Conservation (phyloP, 2,113 vertebrate species). For the Rhinoderma darwinii region DNA sequence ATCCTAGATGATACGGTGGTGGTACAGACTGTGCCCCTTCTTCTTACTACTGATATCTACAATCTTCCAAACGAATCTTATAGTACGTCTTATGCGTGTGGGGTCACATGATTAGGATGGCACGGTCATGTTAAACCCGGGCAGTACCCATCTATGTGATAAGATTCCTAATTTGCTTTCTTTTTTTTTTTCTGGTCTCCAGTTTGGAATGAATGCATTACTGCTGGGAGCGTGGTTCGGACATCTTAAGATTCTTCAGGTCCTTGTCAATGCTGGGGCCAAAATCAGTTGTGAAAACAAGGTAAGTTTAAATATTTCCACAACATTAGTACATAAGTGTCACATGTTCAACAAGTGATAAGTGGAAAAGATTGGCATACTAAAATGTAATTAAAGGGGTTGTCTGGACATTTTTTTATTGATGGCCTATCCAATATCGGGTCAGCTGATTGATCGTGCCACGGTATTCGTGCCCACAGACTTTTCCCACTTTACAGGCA, state of each 20-base stretch:
- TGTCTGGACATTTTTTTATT: no score
- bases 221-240: conserved; percentile 92
- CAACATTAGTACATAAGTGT: neutral
- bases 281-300: conserved; percentile 82
- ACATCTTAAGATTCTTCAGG: conserved; percentile 82
- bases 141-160: neutral
- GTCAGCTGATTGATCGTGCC: no score
- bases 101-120: no score
- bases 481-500: no score
- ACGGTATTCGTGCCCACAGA: no score
- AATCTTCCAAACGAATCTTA: neutral
- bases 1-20: neutral
- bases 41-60: neutral
- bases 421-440: no score
- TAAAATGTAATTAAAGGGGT: no score
- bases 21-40: neutral
- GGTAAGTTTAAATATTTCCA: conserved; percentile 68
- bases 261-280: conserved; percentile 85
- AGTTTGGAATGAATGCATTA: conserved; percentile 92
- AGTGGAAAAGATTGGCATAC: no score
- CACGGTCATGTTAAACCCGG: neutral
- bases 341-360: no score
- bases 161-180: neutral
- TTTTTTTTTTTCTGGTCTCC: conserved; percentile 15
- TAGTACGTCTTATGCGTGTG: no score